These are phyloP conservation scores for Dryocosmus kuriphilus DNA, from an alignment of 2,888 invertebrate genomes.

Conservation along the genomic window DNA sequence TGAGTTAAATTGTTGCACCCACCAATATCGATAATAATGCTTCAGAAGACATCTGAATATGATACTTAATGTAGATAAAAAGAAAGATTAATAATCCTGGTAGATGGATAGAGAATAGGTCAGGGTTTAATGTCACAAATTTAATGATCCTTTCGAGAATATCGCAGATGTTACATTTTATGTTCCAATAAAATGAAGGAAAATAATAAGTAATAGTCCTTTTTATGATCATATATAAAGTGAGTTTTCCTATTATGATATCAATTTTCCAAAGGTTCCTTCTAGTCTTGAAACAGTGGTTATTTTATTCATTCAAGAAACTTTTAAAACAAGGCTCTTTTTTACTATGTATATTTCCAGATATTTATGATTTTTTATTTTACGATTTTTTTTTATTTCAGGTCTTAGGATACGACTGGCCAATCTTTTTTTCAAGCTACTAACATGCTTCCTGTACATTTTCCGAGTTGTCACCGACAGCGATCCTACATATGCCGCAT, in stretches of 20 bases:
- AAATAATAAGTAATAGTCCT: not conserved
- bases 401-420: slow-evolving; percentile 98
- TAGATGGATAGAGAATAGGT: not conserved
- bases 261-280: not conserved
- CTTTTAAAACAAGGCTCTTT: no score
- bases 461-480: slow-evolving; percentile 94
- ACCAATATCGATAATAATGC: not conserved
- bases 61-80: not conserved
- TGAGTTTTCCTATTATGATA: not conserved
- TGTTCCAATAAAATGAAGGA: not conserved
- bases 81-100: not conserved
- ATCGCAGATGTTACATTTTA: not conserved
- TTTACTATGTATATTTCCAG: not conserved
- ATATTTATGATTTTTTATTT: not conserved
- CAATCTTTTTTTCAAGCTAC: slow-evolving; percentile 97
- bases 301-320: no score
- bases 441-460: slow-evolving; percentile 97
- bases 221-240: not conserved
- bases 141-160: not conserved
- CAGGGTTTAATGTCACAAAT: not conserved
- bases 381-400: slow-evolving; percentile 79
- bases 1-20: not conserved
- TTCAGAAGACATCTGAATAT: not conserved
- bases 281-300: no score
- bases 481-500: slow-evolving; percentile 91